A percentile compares a stretch with the other conserved stretches of the same genome.
phyloP scores from a whole-genome alignment of 1,140 invertebrate species.

The Planococcus citri region DNA sequence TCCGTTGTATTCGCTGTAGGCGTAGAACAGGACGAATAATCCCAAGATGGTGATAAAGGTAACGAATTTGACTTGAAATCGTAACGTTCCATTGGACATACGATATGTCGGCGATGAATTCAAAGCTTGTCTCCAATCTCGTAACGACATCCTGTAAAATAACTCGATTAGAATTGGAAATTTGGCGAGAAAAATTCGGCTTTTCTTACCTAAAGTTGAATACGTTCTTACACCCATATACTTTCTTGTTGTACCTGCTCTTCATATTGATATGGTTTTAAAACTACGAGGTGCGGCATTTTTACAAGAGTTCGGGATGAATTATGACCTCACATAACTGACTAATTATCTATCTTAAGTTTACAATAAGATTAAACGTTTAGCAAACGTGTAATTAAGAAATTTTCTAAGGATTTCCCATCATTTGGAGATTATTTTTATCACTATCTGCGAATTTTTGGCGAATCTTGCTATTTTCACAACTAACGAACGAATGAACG shows the following conservation, averaged over 20 bases:
- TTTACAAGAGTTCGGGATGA: too few relatives aligned
- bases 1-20: constrained; percentile 21
- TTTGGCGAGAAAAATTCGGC: too few relatives aligned
- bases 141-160: constrained; percentile 32
- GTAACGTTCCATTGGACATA: constrained; percentile 67
- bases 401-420: too few relatives aligned
- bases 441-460: too few relatives aligned
- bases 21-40: constrained; percentile 40
- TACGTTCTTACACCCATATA: neutral
- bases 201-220: neutral
- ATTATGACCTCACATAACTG: too few relatives aligned
- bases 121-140: constrained; percentile 75
- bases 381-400: too few relatives aligned
- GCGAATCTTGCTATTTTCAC: too few relatives aligned
- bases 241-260: neutral
- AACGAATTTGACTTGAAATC: constrained; percentile 65
- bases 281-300: too few relatives aligned
- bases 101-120: constrained; percentile 68
- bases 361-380: too few relatives aligned
- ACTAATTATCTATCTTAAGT: too few relatives aligned
- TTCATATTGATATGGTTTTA: neutral
- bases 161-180: neutral
- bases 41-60: constrained; percentile 47
- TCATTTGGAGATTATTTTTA: too few relatives aligned
- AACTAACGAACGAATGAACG: too few relatives aligned